These are phyloP conservation scores for Ophonus ardosiacus DNA, from an alignment of 2,888 invertebrate species.

Conservation along the genomic window DNA sequence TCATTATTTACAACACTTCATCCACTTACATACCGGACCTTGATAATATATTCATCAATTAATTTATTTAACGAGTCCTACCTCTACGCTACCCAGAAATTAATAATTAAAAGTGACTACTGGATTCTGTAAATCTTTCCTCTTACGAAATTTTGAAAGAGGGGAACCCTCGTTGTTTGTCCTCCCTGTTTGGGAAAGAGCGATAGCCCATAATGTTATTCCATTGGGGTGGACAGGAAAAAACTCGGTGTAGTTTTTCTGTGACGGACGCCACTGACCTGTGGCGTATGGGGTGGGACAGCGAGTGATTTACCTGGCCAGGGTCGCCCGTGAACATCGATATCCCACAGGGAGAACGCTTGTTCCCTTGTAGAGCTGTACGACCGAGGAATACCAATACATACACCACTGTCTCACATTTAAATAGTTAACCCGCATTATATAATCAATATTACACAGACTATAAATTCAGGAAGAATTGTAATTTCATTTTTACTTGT, in stretches of 20 bases:
- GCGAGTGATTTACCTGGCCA: constrained; percentile 60
- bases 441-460: constrained; percentile 16
- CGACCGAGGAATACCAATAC: constrained; percentile 43
- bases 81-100: too few species aligned
- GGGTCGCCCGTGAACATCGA: constrained; percentile 62
- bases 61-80: too few species aligned
- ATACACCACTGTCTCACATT: constrained; percentile 40
- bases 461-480: background rate
- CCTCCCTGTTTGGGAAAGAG: background rate
- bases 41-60: too few species aligned
- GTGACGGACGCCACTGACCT: constrained; percentile 52
- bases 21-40: constrained; percentile 14
- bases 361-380: constrained; percentile 42
- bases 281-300: constrained; percentile 47
- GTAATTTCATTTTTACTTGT: background rate
- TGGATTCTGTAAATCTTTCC: background rate
- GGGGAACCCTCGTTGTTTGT: background rate
- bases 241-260: constrained; percentile 55
- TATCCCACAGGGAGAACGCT: constrained; percentile 59
- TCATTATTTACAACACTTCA: constrained; percentile 32
- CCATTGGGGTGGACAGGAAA: constrained; percentile 49
- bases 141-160: background rate
- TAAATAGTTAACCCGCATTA: constrained; percentile 40
- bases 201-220: constrained; percentile 15
- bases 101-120: too few species aligned